Conservation (phyloP, 2,797 vertebrate genomes). For the Gambusia yucatana region DNA sequence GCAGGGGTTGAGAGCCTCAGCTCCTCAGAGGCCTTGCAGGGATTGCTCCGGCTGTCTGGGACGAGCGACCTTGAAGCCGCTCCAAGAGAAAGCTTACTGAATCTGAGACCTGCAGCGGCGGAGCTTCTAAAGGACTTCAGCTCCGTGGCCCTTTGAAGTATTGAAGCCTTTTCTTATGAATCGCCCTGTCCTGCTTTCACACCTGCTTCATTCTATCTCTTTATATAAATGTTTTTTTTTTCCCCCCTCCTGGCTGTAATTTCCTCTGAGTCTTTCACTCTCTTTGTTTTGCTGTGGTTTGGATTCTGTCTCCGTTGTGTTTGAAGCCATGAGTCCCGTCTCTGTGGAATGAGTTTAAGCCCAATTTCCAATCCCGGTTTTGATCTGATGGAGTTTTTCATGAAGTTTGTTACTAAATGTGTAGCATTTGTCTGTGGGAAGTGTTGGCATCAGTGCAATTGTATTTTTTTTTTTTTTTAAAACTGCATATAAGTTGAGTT, state of each 20-base stretch:
- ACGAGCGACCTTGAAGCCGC: slow-evolving; percentile 10
- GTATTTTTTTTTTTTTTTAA: neutral
- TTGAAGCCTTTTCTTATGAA: slow-evolving; percentile 65
- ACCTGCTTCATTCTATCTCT: slow-evolving; percentile 59
- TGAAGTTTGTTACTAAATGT: slow-evolving; percentile 68
- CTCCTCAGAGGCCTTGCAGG: slow-evolving; percentile 67
- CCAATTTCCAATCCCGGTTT: slow-evolving; percentile 56
- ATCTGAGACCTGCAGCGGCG: slow-evolving; percentile 49
- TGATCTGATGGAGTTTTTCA: slow-evolving; percentile 59
- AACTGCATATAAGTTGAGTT: slow-evolving; percentile 51
- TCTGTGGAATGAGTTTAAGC: slow-evolving; percentile 62
- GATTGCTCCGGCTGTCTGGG: slow-evolving; percentile 27
- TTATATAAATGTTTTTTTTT: slow-evolving; percentile 54
- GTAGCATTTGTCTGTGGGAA: slow-evolving; percentile 59
- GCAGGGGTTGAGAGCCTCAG: slow-evolving; percentile 8
- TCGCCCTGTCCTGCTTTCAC: slow-evolving; percentile 58
- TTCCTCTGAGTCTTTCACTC: slow-evolving; percentile 45
- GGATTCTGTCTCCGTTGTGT: slow-evolving; percentile 69
- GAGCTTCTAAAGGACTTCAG: slow-evolving; percentile 50
- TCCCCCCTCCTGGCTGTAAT: slow-evolving; percentile 13
- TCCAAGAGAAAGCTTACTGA: slow-evolving; percentile 35
- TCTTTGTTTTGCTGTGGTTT: slow-evolving; percentile 73
- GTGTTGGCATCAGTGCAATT: slow-evolving; percentile 70
- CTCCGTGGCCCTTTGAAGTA: slow-evolving; percentile 54
- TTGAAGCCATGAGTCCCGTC: slow-evolving; percentile 66